Conservation (phyloP, 2,113 vertebrate species). For the Spilogale gracilis region DNA sequence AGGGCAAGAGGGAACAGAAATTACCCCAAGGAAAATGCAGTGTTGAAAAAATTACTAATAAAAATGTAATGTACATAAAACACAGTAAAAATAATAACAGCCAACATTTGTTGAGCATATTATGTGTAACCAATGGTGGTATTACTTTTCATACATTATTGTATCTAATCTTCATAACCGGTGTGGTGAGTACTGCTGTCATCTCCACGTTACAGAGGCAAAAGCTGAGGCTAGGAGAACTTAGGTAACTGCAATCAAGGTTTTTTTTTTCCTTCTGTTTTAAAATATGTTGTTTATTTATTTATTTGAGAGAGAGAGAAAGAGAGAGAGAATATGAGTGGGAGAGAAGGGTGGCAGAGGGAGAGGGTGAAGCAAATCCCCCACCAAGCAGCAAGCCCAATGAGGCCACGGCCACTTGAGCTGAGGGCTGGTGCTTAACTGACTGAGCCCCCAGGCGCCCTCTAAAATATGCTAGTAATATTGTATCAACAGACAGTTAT, state of each 20-base stretch:
- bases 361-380: background rate
- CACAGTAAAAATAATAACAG: background rate
- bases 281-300: background rate
- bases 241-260: background rate
- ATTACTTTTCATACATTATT: background rate
- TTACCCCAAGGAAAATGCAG: background rate
- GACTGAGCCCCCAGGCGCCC: background rate
- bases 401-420: background rate
- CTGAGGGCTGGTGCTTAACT: background rate
- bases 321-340: background rate
- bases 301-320: background rate
- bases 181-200: background rate
- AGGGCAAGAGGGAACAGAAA: background rate
- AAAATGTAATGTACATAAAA: background rate
- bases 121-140: background rate
- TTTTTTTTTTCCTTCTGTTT: background rate
- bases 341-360: background rate
- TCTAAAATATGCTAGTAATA: background rate
- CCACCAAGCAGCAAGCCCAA: background rate
- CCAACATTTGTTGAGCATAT: constrained; percentile 1
- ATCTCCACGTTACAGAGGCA: background rate
- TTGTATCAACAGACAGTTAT: background rate
- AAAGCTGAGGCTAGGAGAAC: background rate
- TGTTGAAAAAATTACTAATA: constrained; percentile 28
- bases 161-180: background rate